Evolutionary conservation across 2,113 vertebrate genomes (phyloP), one percentile per base, ranked within the genome.

Genomic region (Phrynosoma blainvillii): DNA sequence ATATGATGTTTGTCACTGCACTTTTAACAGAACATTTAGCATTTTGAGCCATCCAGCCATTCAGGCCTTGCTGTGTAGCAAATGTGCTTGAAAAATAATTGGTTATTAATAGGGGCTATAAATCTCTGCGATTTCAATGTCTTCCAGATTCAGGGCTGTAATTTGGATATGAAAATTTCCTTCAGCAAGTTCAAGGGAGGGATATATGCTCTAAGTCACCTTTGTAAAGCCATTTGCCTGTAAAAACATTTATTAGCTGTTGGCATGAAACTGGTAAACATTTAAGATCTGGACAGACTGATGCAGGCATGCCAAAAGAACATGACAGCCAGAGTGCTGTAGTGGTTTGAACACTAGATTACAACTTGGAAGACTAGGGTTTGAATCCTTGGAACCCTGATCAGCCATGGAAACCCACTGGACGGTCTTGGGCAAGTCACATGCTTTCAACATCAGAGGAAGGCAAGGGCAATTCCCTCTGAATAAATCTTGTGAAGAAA

Each of bases 131-230:
- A 89, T 92, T 91, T 86, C 80, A 1, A 40, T 88, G 88, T 88
- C 92, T 93, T 90, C 90, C 59, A 71, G 89, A 84, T 91, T 90
- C 78, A n/a, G 40, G 93, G 90, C 85, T 87, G 62, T 92, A 87
- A 95, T 94, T 92, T 94, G 90, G 93, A 89, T 94, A 96, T 95
- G 95, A 95, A 94, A 95, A 92, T 90, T 94, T 96, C 90, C 92
- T 79, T 81, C 0, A 1, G 91, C 89, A 74, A 93, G 92, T 92
- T 95, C 88, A 92, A 91, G 87, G n/a, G 89, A 92, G 92, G 92
- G 92, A 90, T 87, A 76, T 92, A 92, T 90, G 94, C 91, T 96
- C 94, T 65, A 96, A 95, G 92, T 95, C 94, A 94, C 94, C 94
- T 95, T 93, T 94, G 0, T 0, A 82, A 93, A 79, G 87, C 85